Conservation (phyloP, 2,797 vertebrate species). For the Manis pentadactyla region DNA sequence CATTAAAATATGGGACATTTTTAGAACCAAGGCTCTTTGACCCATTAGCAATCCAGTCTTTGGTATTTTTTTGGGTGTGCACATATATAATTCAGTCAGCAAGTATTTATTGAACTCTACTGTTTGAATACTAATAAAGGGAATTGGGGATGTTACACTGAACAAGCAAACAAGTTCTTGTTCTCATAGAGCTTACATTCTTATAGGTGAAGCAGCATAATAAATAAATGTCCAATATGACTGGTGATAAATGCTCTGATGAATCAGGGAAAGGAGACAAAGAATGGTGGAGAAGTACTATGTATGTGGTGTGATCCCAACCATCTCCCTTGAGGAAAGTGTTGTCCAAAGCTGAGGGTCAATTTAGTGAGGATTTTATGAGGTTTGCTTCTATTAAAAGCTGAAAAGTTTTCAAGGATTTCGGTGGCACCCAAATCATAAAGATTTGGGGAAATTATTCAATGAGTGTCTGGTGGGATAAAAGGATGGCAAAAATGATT, state of each 20-base stretch:
- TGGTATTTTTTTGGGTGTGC: neutral
- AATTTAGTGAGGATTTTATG: neutral
- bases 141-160: neutral
- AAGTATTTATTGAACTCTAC: neutral
- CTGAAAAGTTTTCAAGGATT: slow-evolving; percentile 1
- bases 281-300: neutral
- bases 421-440: neutral
- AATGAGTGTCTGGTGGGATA: neutral
- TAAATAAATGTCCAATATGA: neutral
- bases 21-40: slow-evolving; percentile 33
- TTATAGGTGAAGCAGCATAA: neutral
- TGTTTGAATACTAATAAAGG: neutral
- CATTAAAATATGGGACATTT: neutral
- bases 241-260: neutral
- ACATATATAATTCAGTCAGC: slow-evolving; percentile 16
- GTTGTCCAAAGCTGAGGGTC: neutral
- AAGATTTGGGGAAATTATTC: neutral
- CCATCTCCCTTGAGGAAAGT: neutral
- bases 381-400: neutral
- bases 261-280: neutral
- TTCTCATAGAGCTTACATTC: neutral
- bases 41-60: neutral
- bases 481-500: neutral
- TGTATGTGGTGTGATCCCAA: neutral
- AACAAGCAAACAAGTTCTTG: neutral